Evolutionary conservation across 2,113 vertebrate genomes (phyloP).

Genomic region (Oriolus oriolus): DNA sequence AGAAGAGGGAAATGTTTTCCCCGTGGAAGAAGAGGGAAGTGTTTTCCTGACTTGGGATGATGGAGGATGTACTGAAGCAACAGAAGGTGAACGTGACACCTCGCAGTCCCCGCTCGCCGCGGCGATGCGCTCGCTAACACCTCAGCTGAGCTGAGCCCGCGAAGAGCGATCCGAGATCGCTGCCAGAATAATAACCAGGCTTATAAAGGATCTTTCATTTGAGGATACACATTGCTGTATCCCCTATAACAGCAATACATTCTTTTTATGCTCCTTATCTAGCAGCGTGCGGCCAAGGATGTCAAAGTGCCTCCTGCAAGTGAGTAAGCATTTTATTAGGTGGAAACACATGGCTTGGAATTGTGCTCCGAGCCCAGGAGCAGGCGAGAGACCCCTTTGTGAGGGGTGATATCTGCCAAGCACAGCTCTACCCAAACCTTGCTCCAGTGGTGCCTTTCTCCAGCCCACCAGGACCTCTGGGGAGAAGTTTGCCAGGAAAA

Average conservation of each 20-base stretch:
- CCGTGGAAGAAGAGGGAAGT: not conserved
- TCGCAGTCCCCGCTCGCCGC: not conserved
- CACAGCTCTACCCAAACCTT: not conserved
- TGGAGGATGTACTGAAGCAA: not conserved
- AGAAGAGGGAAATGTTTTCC: not conserved
- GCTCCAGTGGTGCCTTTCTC: not conserved
- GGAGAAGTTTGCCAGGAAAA: not conserved
- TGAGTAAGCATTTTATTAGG: constrained; percentile 57
- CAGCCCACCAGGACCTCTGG: not conserved
- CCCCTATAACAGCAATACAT: not conserved
- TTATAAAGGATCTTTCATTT: not conserved
- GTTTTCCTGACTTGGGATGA: not conserved
- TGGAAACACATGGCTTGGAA: constrained; percentile 3
- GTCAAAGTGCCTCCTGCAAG: constrained; percentile 29
- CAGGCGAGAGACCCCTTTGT: not conserved
- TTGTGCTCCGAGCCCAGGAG: not conserved
- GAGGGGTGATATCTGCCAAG: not conserved
- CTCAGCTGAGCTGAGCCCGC: not conserved
- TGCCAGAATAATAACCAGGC: constrained; percentile 36
- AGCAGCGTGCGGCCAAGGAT: not conserved
- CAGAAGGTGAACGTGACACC: constrained; percentile 16
- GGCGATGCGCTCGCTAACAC: not conserved
- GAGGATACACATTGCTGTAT: constrained; percentile 13
- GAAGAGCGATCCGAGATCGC: not conserved
- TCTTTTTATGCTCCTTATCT: constrained; percentile 40